Percentiles rank a stretch among this genome's conserved stretches.
These are phyloP conservation scores for Apus apus DNA, from an alignment of 2,113 vertebrate genomes.

Conservation along the genomic window DNA sequence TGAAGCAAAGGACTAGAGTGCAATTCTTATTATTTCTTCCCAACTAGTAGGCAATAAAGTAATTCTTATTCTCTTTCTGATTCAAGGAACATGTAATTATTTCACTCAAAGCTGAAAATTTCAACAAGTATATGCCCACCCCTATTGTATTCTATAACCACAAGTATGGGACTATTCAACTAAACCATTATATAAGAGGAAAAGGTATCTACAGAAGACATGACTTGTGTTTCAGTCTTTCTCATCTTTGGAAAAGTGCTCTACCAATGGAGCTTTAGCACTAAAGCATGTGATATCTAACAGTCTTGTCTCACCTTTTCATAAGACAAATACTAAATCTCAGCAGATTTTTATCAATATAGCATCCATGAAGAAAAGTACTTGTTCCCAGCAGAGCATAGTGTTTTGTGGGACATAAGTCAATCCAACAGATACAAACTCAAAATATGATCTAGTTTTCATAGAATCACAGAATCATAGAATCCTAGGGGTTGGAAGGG, in stretches of 20 bases:
- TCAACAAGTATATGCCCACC: neutral
- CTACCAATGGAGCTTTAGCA: neutral
- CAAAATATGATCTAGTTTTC: too few species aligned
- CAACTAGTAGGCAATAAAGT: neutral
- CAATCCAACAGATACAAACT: neutral
- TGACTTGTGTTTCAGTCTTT: neutral
- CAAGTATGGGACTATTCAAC: neutral
- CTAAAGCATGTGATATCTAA: neutral
- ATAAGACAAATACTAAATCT: neutral
- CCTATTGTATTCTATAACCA: neutral
- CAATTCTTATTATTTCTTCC: constrained; percentile 10
- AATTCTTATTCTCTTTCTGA: neutral
- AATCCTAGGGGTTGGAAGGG: too few species aligned
- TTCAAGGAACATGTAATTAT: constrained; percentile 21
- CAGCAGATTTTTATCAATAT: neutral
- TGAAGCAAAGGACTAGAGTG: neutral
- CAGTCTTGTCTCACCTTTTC: neutral
- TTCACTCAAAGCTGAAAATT: neutral
- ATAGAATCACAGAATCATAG: too few species aligned
- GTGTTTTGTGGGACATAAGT: neutral
- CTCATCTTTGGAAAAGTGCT: neutral
- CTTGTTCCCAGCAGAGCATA: neutral
- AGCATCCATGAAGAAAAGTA: neutral
- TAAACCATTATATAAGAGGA: fast-evolving
- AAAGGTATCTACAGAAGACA: neutral